These are phyloP conservation scores for Ctenoplectra terminalis DNA, from an alignment of 1,140 invertebrate genomes.

Conservation along the genomic window DNA sequence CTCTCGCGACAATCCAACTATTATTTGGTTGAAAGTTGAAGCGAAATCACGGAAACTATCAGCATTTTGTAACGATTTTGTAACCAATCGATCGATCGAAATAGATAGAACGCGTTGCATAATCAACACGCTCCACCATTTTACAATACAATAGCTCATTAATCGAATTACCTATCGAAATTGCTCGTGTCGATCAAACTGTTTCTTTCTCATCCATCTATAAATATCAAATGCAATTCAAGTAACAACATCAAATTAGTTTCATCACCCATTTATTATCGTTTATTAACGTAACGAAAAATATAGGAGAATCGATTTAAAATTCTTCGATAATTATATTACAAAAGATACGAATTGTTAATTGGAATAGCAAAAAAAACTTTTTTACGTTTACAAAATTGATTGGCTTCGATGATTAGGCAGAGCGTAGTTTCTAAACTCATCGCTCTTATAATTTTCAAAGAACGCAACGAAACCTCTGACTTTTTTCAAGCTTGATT, in stretches of 20 bases:
- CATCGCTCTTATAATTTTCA: not conserved
- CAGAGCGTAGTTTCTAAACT: not conserved
- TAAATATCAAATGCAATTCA: not conserved
- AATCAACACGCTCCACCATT: not conserved
- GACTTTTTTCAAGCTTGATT: not conserved
- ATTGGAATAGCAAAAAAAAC: too few relatives aligned
- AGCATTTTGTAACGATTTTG: constrained; percentile 54
- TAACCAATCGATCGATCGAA: constrained; percentile 45
- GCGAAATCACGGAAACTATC: constrained; percentile 4
- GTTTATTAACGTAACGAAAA: too few relatives aligned
- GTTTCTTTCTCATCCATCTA: not conserved
- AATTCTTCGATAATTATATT: too few relatives aligned
- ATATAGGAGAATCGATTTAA: too few relatives aligned
- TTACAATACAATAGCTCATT: constrained; percentile 15
- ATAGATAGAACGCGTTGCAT: constrained; percentile 41
- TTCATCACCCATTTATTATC: too few relatives aligned
- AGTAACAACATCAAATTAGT: not conserved
- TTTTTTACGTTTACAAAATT: not conserved
- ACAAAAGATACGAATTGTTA: too few relatives aligned
- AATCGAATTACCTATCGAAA: not conserved
- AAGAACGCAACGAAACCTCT: not conserved
- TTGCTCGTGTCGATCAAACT: not conserved
- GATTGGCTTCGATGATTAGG: not conserved
- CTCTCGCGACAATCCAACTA: constrained; percentile 12
- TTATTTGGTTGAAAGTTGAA: constrained; percentile 46